Base-by-base conservation (phyloP, 2,797 vertebrate genomes). In the Lagorchestes hirsutus region DNA sequence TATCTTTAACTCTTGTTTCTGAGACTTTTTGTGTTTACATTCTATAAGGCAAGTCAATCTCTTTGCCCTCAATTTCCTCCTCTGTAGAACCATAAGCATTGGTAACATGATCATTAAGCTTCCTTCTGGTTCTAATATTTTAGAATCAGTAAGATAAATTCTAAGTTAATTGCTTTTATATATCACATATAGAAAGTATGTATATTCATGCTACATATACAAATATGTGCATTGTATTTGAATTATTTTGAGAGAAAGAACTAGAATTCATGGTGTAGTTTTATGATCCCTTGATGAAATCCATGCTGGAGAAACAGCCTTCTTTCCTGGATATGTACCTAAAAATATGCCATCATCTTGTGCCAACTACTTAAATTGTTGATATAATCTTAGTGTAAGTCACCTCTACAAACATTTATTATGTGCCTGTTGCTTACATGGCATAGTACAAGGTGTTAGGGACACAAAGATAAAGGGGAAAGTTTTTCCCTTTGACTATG, bases 1-100 rank as follows among this genome's bases (percentile, higher is more conserved):
- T 59, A 93, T 92, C 50, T 54, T 93, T 92, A 55, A 55, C 91
- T 22, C 94, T 96, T 93, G 6, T 27, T 16, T 95, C 9, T 46
- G 91, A 93, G 94, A 67, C n/a, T 27, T 62, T 56, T 14, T 52
- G 22, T 92, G 5, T 91, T 52, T 95, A 8, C 91, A 95, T 96
- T 96, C 34, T 40, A 90, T 52, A 46, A n/a, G 3, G 18, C 6
- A 74, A 74, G 12, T 74, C 14, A 40, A 74, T 5, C 16, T 74
- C 67, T 74, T 74, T 74, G n/a, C 2, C 18, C n/a, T n/a, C 18
- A 40, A 40, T 74, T 40, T 74, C n/a, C 13, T 67, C 34, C 62
- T n/a, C 14, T 67, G 34, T 18, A 16, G 12, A 67, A 67, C 34
- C n/a, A 67, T 18, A 74, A n/a, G 14, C 34, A 18, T 74, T 74